Percentiles rank a stretch among this genome's conserved stretches.
Conservation (phyloP, 2,888 invertebrate species). For the Hirtodrosophila trivittata region DNA sequence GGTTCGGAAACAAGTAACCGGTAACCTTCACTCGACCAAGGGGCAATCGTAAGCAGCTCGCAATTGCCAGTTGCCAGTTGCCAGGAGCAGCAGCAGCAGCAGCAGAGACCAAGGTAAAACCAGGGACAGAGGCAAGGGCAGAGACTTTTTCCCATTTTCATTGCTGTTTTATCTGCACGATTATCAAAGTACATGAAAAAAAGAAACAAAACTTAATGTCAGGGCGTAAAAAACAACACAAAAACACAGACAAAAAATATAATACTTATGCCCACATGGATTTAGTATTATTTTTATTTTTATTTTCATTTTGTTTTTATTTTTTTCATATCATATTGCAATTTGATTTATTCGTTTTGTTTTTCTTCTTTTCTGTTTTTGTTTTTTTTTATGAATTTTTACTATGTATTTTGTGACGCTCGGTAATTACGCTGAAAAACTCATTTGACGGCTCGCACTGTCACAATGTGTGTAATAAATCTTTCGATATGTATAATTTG, state of each 20-base stretch:
- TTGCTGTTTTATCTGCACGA: constrained; percentile 36
- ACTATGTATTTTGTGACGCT: constrained; percentile 62
- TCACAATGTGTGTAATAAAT: constrained; percentile 74
- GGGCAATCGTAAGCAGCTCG: constrained; percentile 35
- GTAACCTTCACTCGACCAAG: constrained; percentile 39
- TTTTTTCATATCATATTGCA: constrained; percentile 49
- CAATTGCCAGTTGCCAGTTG: constrained; percentile 23
- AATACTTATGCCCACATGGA: constrained; percentile 53
- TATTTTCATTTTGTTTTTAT: constrained; percentile 11
- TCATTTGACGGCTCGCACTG: constrained; percentile 78
- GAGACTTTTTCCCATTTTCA: constrained; percentile 42
- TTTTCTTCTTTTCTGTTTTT: constrained; percentile 8
- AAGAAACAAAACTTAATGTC: constrained; percentile 32
- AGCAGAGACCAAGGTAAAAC: background rate
- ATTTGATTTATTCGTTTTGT: constrained; percentile 47
- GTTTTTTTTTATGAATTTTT: constrained; percentile 42
- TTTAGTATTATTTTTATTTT: constrained; percentile 30
- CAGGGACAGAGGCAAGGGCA: background rate
- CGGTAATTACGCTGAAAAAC: constrained; percentile 80
- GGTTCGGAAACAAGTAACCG: constrained; percentile 9
- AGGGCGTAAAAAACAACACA: constrained; percentile 32
- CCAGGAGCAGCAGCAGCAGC: background rate
- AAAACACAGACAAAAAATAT: constrained; percentile 37
- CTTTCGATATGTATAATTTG: constrained; percentile 77
- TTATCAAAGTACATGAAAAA: constrained; percentile 38